phyloP scores from a whole-genome alignment of 2,888 invertebrate species.

The Nomada lathburiana region DNA sequence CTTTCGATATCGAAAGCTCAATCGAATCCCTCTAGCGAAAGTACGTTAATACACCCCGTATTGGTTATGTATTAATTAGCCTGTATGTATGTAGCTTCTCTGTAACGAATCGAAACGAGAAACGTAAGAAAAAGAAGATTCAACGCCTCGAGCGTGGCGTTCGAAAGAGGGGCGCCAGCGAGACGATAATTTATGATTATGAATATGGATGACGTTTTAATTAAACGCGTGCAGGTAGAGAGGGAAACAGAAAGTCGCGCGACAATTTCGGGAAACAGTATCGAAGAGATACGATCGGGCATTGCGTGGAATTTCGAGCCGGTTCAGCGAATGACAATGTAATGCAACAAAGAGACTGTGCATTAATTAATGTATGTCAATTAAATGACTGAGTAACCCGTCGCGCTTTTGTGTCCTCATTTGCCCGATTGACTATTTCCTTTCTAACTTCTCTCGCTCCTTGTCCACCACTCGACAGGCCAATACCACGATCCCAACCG shows the following conservation, averaged over 20 bases:
- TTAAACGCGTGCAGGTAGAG: constrained; percentile 28
- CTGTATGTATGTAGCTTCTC: constrained; percentile 7
- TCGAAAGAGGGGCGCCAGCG: not conserved
- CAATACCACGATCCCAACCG: constrained; percentile 36
- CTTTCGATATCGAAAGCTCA: not conserved
- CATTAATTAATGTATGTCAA: constrained; percentile 76
- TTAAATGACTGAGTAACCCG: constrained; percentile 69
- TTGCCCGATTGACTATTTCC: constrained; percentile 75
- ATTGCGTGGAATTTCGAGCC: constrained; percentile 22
- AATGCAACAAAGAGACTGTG: constrained; percentile 64
- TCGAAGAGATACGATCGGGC: constrained; percentile 35
- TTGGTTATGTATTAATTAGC: constrained; percentile 14
- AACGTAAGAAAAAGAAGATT: not conserved
- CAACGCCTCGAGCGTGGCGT: not conserved
- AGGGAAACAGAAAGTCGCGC: not conserved
- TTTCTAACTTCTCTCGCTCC: constrained; percentile 59
- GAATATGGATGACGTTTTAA: constrained; percentile 54
- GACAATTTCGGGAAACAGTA: constrained; percentile 57
- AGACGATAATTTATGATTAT: constrained; percentile 55
- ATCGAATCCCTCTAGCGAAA: not conserved
- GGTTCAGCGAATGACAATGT: constrained; percentile 49
- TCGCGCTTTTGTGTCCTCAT: constrained; percentile 72
- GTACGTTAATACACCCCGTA: not conserved
- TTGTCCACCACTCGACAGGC: constrained; percentile 52
- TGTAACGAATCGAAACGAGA: constrained; percentile 21